phyloP scores from a whole-genome alignment of 2,888 invertebrate genomes.

The Dastarcus helophoroides region DNA sequence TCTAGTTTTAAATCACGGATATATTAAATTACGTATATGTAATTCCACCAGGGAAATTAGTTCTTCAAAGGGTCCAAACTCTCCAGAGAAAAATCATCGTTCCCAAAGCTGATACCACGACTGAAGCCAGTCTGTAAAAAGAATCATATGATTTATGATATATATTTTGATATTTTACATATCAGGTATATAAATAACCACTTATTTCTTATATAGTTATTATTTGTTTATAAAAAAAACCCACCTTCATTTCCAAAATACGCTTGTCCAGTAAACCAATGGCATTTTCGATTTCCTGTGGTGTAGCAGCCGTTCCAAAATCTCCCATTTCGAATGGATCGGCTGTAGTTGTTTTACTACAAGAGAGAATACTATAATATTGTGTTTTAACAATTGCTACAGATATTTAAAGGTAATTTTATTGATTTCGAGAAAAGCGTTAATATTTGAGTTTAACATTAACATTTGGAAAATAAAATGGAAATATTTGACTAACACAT shows the following conservation, averaged over 20 bases:
- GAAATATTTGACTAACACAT: too few relatives aligned
- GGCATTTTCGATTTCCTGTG: slow-evolving; percentile 57
- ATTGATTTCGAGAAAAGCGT: too few relatives aligned
- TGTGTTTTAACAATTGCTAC: too few relatives aligned
- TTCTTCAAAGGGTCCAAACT: slow-evolving; percentile 85
- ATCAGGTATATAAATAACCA: slow-evolving; percentile 3
- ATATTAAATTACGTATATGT: too few relatives aligned
- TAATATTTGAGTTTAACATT: too few relatives aligned
- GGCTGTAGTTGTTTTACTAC: too few relatives aligned
- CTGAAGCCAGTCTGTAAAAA: slow-evolving; percentile 75
- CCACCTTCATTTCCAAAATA: slow-evolving; percentile 77
- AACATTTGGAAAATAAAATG: too few relatives aligned
- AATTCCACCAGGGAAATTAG: too few relatives aligned
- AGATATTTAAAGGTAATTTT: too few relatives aligned
- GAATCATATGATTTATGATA: too few relatives aligned
- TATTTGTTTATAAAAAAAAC: slow-evolving; percentile 7
- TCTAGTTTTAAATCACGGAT: neutral
- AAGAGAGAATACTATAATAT: too few relatives aligned
- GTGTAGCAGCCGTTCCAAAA: slow-evolving; percentile 43
- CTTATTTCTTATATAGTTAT: slow-evolving; percentile 8
- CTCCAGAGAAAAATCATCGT: slow-evolving; percentile 89
- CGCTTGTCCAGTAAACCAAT: slow-evolving; percentile 71
- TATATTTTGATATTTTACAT: too few relatives aligned
- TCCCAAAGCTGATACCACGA: slow-evolving; percentile 75
- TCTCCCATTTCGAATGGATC: slow-evolving; percentile 84